These are phyloP conservation scores for Lerista edwardsae DNA, from an alignment of 2,797 vertebrate genomes.

Conservation along the genomic window DNA sequence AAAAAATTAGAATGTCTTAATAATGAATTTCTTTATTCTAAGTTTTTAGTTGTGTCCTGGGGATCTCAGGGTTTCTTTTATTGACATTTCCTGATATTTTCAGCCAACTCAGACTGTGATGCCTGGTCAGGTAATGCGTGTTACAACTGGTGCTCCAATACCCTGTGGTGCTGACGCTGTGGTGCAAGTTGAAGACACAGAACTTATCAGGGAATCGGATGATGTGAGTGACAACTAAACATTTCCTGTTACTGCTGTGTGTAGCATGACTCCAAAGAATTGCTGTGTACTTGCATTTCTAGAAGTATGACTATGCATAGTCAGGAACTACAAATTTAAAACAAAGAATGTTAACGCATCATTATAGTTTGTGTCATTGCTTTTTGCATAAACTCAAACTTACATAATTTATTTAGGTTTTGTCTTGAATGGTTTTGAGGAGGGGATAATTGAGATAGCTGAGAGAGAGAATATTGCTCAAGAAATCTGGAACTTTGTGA, in stretches of 20 bases:
- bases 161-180: slow-evolving; percentile 98
- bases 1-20: background rate
- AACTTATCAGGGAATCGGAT: slow-evolving; percentile 96
- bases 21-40: background rate
- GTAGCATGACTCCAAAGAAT: background rate
- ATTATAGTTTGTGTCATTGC: background rate
- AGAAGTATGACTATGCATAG: background rate
- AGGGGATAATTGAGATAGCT: background rate
- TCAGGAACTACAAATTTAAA: background rate
- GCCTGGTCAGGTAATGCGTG: slow-evolving; percentile 98
- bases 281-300: background rate
- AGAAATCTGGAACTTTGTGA: background rate
- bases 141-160: slow-evolving; percentile 97
- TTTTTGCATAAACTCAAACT: background rate
- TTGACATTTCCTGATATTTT: slow-evolving; percentile 6
- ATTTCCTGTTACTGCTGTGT: slow-evolving; percentile 5
- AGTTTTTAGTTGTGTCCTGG: background rate
- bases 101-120: slow-evolving; percentile 98
- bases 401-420: background rate
- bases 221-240: slow-evolving; percentile 83
- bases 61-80: background rate
- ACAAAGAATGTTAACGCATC: background rate
- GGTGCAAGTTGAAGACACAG: slow-evolving; percentile 97
- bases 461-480: no score
- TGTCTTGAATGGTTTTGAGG: background rate